Percentiles rank a stretch among this genome's conserved stretches.
phyloP scores from a whole-genome alignment of 2,888 invertebrate genomes.

The Caenorhabditis sulstoni region DNA sequence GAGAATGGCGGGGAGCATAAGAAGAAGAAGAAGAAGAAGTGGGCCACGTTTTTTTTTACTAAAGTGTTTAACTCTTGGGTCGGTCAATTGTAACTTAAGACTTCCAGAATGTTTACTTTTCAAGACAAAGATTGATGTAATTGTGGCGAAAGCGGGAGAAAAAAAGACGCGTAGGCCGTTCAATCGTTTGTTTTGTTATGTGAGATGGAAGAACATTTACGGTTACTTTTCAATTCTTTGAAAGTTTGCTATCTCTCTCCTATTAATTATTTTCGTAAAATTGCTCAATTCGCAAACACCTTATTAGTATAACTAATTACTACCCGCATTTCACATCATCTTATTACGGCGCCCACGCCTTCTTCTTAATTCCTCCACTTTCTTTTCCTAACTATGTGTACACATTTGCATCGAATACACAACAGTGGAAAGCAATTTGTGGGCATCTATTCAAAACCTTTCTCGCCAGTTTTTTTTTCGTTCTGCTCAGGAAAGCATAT shows the following conservation, averaged over 20 bases:
- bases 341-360: conserved; percentile 10
- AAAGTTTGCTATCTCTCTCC: too few relatives aligned
- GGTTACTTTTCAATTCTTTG: neutral
- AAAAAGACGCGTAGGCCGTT: neutral
- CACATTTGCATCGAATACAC: conserved; percentile 37
- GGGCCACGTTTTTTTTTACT: too few relatives aligned
- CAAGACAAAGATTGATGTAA: conserved; percentile 11
- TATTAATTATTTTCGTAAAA: neutral
- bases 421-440: conserved; percentile 47
- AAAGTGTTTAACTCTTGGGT: neutral
- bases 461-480: conserved; percentile 10
- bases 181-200: conserved; percentile 12
- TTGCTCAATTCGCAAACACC: neutral
- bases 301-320: neutral
- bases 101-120: conserved; percentile 39
- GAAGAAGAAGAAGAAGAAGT: too few relatives aligned
- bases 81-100: conserved; percentile 36
- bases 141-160: neutral
- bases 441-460: conserved; percentile 46
- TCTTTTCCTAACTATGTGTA: conserved; percentile 41
- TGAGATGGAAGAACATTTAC: neutral
- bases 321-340: conserved; percentile 3
- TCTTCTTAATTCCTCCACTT: conserved; percentile 16
- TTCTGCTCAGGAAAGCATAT: conserved; percentile 28
- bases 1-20: too few relatives aligned